Percentiles rank a stretch among this genome's conserved stretches.
phyloP scores from a whole-genome alignment of 2,113 vertebrate species.

The Numida meleagris region DNA sequence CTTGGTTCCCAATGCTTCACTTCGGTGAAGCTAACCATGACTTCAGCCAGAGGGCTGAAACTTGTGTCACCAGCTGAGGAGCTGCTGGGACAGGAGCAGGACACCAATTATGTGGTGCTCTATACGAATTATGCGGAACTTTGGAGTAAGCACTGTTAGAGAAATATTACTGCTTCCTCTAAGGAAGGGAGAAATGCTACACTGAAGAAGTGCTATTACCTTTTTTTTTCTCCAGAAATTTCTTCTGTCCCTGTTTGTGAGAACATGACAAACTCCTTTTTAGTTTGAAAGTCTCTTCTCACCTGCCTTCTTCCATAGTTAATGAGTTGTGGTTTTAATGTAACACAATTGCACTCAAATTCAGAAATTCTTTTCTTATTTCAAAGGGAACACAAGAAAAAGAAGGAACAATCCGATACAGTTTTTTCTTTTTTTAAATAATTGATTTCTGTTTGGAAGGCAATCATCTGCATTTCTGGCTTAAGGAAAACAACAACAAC shows the following conservation, averaged over 20 bases:
- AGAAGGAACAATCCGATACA: constrained; percentile 43
- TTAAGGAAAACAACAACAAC: neutral
- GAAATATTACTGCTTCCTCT: neutral
- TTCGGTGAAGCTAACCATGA: rapidly evolving
- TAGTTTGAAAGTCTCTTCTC: neutral
- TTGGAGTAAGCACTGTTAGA: neutral
- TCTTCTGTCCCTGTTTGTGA: neutral
- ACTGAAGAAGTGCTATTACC: neutral
- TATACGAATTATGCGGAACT: neutral
- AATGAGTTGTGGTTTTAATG: neutral
- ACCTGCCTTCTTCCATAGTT: neutral
- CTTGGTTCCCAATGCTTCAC: neutral
- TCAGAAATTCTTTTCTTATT: constrained; percentile 11
- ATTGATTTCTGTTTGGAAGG: constrained; percentile 33
- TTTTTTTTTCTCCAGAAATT: neutral
- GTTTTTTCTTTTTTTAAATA: constrained; percentile 18
- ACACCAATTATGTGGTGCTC: neutral
- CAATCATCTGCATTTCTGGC: neutral
- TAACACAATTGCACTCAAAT: neutral
- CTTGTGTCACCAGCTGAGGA: neutral
- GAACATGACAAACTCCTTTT: neutral
- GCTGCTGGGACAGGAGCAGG: neutral
- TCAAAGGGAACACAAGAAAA: constrained; percentile 30
- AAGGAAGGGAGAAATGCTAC: neutral
- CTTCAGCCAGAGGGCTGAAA: neutral